Conservation (phyloP, 2,888 invertebrate genomes). For the Alentia gelatinosa region DNA sequence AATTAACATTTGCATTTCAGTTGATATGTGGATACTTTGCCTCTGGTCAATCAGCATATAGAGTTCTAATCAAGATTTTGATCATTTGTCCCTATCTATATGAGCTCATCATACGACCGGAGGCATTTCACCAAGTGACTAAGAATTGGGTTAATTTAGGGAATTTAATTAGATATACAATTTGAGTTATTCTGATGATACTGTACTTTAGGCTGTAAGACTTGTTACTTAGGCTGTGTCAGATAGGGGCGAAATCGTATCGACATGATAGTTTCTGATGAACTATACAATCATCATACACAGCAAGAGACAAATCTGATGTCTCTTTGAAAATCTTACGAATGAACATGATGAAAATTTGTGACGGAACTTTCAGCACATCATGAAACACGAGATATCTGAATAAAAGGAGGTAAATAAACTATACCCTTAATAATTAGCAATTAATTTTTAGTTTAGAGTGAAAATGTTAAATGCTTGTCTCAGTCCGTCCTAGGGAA, state of each 20-base stretch:
- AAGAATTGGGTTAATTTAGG: too few relatives aligned
- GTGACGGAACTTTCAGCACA: too few relatives aligned
- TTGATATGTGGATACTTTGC: too few relatives aligned
- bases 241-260: constrained; percentile 51
- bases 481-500: background rate
- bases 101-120: background rate
- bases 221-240: constrained; percentile 4
- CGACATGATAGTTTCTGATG: constrained; percentile 20
- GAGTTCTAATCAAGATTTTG: constrained; percentile 38
- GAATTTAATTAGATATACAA: background rate
- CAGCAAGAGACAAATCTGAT: background rate
- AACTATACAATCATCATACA: constrained; percentile 52
- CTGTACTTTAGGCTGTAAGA: background rate
- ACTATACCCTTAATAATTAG: background rate
- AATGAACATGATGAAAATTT: too few relatives aligned
- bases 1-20: too few relatives aligned
- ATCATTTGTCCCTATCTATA: constrained; percentile 55
- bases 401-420: too few relatives aligned
- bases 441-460: background rate
- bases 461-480: background rate
- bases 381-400: too few relatives aligned
- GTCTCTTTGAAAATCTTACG: too few relatives aligned
- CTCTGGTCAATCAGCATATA: background rate
- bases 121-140: too few relatives aligned
- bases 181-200: too few relatives aligned